Conservation (phyloP, 2,888 invertebrate species). For the Dexiosoma caninum region DNA sequence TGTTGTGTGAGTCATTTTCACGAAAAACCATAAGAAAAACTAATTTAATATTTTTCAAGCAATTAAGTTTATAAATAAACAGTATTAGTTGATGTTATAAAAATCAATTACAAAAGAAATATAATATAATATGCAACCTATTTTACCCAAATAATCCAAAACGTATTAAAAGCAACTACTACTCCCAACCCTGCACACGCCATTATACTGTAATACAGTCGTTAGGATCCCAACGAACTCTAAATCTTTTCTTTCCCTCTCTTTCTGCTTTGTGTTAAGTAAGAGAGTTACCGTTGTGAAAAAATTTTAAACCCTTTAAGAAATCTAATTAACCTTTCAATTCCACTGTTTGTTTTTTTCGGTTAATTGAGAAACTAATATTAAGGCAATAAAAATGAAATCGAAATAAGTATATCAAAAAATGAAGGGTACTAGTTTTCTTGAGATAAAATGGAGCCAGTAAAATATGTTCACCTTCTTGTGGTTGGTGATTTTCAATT, state of each 20-base stretch:
- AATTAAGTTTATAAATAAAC: slow-evolving; percentile 20
- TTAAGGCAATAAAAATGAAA: neutral
- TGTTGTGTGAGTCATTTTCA: slow-evolving; percentile 40
- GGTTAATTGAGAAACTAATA: neutral
- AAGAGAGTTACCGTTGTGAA: neutral
- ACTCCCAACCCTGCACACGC: neutral
- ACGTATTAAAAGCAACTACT: neutral
- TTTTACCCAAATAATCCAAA: neutral
- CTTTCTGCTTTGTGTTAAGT: too few species aligned
- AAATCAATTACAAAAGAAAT: neutral
- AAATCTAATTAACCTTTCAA: neutral
- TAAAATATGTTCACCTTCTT: too few species aligned
- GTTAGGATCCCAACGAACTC: neutral
- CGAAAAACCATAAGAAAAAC: slow-evolving; percentile 5
- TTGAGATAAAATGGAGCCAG: too few species aligned
- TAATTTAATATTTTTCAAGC: neutral
- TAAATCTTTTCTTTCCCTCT: too few species aligned
- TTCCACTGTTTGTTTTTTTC: neutral
- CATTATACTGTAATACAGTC: neutral
- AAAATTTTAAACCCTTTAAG: neutral
- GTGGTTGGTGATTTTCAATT: too few species aligned
- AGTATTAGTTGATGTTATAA: slow-evolving; percentile 39
- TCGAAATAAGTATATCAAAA: neutral
- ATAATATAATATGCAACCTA: neutral
- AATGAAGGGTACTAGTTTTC: too few species aligned